phyloP scores from a whole-genome alignment of 2,113 vertebrate genomes.

The Ceyx margarethae region DNA sequence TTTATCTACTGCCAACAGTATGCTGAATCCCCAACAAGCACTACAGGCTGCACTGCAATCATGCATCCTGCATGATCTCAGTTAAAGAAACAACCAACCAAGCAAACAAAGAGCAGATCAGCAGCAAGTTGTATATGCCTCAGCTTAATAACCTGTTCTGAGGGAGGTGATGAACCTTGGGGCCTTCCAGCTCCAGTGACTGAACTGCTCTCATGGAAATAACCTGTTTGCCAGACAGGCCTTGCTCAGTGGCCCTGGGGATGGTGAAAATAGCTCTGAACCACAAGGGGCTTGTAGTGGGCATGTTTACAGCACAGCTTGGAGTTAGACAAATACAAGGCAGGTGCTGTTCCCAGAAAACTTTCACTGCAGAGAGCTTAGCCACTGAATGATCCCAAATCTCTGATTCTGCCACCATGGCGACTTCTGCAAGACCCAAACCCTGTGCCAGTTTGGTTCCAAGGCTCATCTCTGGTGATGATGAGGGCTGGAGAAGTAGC shows the following conservation, averaged over 20 bases:
- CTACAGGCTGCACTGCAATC: background rate
- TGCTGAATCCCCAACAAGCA: background rate
- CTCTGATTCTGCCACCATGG: background rate
- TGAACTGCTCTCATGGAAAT: background rate
- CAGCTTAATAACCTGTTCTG: background rate
- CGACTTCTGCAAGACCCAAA: background rate
- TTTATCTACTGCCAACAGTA: background rate
- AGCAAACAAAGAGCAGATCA: background rate
- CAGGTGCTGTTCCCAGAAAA: background rate
- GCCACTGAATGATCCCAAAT: background rate
- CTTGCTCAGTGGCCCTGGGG: background rate
- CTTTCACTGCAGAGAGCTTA: background rate
- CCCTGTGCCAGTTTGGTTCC: background rate
- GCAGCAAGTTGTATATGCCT: background rate
- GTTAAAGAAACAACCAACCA: background rate
- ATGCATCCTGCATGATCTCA: background rate
- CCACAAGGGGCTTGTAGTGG: background rate
- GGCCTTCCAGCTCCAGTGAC: background rate
- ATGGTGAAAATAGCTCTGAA: background rate
- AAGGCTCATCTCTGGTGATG: background rate
- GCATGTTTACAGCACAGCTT: slow-evolving; percentile 24
- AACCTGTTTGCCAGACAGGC: background rate
- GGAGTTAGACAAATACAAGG: background rate
- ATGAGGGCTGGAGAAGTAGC: background rate
- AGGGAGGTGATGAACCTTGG: background rate